Evolutionary conservation across 1,140 invertebrate genomes (phyloP).

Genomic region (Caenorhabditis elegans): DNA sequence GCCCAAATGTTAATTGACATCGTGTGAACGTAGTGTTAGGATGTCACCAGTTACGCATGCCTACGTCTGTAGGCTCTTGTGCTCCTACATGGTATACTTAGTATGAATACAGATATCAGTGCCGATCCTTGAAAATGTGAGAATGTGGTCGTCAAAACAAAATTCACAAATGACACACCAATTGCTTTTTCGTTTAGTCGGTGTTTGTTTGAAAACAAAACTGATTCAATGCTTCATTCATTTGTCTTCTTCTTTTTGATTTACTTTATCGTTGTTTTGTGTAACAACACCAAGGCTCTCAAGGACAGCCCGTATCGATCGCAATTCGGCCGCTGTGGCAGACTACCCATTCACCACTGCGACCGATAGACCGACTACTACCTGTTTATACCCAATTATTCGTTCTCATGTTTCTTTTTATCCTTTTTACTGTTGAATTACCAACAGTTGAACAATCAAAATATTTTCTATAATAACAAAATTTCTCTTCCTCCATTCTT

Average conservation of each 20-base stretch:
- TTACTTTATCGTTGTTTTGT: constrained; percentile 13
- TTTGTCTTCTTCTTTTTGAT: neutral
- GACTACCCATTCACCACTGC: neutral
- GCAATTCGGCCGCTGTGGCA: neutral
- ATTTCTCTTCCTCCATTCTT: neutral
- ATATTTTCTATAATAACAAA: neutral
- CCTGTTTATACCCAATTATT: constrained; percentile 6
- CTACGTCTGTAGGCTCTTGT: too few relatives aligned
- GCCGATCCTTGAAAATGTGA: too few relatives aligned
- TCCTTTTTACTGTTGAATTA: neutral
- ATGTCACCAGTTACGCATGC: too few relatives aligned
- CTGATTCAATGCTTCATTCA: constrained; percentile 19
- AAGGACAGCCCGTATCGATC: constrained; percentile 12
- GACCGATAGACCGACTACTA: neutral
- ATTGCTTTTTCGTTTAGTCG: neutral
- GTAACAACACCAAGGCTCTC: constrained; percentile 15
- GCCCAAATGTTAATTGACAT: too few relatives aligned
- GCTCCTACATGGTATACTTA: too few relatives aligned
- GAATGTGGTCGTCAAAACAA: too few relatives aligned
- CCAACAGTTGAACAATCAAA: neutral
- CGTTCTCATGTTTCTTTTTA: neutral
- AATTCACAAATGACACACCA: neutral
- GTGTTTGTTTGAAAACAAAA: neutral
- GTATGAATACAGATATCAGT: too few relatives aligned
- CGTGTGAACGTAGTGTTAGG: too few relatives aligned